phyloP scores from a whole-genome alignment of 2,797 vertebrate genomes.

The Pangasius macronema region DNA sequence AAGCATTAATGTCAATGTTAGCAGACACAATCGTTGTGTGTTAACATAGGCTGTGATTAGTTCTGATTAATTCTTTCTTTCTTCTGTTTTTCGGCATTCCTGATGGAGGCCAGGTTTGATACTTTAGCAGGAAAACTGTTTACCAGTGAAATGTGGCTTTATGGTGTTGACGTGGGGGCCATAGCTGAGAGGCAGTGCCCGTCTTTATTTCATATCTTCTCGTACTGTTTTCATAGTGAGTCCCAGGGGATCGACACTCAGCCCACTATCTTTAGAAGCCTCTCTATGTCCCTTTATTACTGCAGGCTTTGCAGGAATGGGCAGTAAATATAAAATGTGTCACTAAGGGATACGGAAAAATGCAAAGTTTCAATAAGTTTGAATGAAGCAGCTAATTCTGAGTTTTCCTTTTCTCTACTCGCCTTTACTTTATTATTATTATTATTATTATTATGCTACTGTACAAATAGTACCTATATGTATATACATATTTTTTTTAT shows the following conservation, averaged over 20 bases:
- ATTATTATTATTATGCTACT: neutral
- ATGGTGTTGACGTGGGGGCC: constrained; percentile 16
- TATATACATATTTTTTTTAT: too few species aligned
- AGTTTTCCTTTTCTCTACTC: neutral
- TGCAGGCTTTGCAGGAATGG: constrained; percentile 35
- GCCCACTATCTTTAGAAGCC: constrained; percentile 43
- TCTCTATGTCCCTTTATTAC: constrained; percentile 36
- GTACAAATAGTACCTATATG: neutral
- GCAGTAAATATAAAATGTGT: constrained; percentile 33
- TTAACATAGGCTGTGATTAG: constrained; percentile 24
- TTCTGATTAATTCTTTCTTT: neutral
- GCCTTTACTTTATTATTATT: neutral
- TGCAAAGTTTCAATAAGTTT: constrained; percentile 25
- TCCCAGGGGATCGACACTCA: constrained; percentile 40
- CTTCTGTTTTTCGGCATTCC: neutral
- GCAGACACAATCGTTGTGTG: constrained; percentile 2
- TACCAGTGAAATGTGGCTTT: constrained; percentile 13
- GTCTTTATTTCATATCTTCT: constrained; percentile 36
- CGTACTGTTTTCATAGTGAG: constrained; percentile 28
- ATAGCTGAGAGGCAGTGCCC: constrained; percentile 5
- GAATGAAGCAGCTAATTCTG: neutral
- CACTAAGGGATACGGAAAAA: constrained; percentile 27
- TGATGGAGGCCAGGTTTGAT: constrained; percentile 12
- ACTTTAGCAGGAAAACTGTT: constrained; percentile 1
- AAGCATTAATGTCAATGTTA: constrained; percentile 22